Evolutionary conservation across 2,113 vertebrate species (phyloP).

Genomic region (Circaetus gallicus): DNA sequence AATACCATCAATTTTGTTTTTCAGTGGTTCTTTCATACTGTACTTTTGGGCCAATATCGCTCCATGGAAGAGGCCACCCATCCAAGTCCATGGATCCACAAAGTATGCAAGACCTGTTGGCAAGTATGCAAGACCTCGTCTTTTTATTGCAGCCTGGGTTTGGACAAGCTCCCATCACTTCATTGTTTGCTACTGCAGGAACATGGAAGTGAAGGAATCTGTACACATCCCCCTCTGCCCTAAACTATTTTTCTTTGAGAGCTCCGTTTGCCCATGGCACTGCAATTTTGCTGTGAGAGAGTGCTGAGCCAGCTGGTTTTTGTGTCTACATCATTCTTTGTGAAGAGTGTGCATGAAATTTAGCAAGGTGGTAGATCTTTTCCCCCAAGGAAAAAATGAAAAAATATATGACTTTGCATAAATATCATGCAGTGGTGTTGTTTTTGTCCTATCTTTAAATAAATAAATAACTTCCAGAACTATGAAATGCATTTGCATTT

Average conservation of each 20-base stretch:
- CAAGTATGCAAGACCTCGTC: rapidly evolving
- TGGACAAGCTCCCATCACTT: not conserved
- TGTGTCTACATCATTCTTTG: not conserved
- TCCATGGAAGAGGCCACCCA: not conserved
- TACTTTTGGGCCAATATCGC: rapidly evolving
- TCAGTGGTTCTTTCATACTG: not conserved
- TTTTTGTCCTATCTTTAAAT: not conserved
- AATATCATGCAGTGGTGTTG: not conserved
- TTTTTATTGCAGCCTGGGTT: not conserved
- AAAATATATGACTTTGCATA: not conserved
- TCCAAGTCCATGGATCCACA: not conserved
- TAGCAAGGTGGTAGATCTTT: not conserved
- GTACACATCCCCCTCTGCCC: not conserved
- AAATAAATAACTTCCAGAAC: not conserved
- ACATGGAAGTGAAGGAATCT: not conserved
- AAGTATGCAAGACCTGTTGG: not conserved
- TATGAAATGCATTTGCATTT: not conserved
- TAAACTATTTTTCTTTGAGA: not conserved
- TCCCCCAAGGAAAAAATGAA: not conserved
- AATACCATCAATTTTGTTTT: not conserved
- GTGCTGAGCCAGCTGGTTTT: not conserved
- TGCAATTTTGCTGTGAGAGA: not conserved
- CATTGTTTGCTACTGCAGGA: not conserved
- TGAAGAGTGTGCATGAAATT: not conserved
- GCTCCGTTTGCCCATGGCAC: not conserved